A percentile compares a stretch with the other conserved stretches of the same genome.
Conservation (phyloP, 2,888 invertebrate species). For the Drosophila basisetae region DNA sequence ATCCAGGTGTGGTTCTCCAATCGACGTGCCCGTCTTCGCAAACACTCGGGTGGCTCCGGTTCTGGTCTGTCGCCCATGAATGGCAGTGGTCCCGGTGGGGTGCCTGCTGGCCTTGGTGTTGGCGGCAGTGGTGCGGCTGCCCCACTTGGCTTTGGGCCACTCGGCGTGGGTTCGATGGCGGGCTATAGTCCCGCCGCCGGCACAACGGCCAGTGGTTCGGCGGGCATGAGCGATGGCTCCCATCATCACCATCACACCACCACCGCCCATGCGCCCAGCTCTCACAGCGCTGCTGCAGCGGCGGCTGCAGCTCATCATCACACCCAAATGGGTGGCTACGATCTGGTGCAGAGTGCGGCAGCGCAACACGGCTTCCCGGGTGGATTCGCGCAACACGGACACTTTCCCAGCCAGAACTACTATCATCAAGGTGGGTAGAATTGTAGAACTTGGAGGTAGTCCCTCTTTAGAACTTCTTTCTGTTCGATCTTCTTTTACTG, state of each 20-base stretch:
- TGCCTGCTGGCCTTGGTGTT: slow-evolving; percentile 31
- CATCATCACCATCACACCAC: slow-evolving; percentile 73
- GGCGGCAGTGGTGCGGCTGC: slow-evolving; percentile 62
- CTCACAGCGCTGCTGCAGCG: slow-evolving; percentile 80
- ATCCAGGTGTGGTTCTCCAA: slow-evolving; percentile 99
- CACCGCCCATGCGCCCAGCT: slow-evolving; percentile 77
- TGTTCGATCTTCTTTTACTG: background rate
- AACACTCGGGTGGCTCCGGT: slow-evolving; percentile 87
- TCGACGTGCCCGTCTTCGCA: slow-evolving; percentile 95
- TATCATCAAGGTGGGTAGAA: slow-evolving; percentile 84
- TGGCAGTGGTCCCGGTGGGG: slow-evolving; percentile 45
- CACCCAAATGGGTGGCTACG: slow-evolving; percentile 83
- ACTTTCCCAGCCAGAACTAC: slow-evolving; percentile 84
- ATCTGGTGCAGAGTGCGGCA: slow-evolving; percentile 81
- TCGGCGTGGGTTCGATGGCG: slow-evolving; percentile 84
- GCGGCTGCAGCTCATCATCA: slow-evolving; percentile 83
- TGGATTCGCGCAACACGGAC: slow-evolving; percentile 84
- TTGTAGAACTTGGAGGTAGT: background rate
- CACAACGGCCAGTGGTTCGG: slow-evolving; percentile 75
- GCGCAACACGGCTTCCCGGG: slow-evolving; percentile 84
- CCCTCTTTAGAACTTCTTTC: background rate
- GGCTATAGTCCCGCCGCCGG: slow-evolving; percentile 84
- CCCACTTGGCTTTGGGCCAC: slow-evolving; percentile 81
- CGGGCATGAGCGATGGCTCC: slow-evolving; percentile 72
- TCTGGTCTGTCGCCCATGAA: slow-evolving; percentile 80